Conservation (phyloP, 2,797 vertebrate species). For the Discoglossus pictus region DNA sequence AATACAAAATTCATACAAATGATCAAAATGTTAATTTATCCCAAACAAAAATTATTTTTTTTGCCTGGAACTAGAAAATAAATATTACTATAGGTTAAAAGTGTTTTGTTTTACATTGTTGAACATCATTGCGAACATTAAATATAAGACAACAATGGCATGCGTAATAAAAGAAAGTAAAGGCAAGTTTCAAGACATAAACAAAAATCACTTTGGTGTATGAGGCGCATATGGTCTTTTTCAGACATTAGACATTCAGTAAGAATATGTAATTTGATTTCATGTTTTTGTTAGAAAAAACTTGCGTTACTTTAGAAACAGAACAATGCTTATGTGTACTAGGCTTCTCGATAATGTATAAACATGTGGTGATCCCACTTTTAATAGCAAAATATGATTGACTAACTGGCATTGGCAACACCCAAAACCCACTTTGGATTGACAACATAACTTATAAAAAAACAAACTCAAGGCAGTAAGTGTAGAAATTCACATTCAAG, state of each 20-base stretch:
- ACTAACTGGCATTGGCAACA: constrained; percentile 31
- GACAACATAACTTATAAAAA: constrained; percentile 50
- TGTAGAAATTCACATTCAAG: constrained; percentile 50
- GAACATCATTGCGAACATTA: constrained; percentile 36
- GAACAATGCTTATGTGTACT: constrained; percentile 47
- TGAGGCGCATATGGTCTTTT: constrained; percentile 44
- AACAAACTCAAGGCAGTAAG: constrained; percentile 54
- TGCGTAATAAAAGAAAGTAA: constrained; percentile 34
- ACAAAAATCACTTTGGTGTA: constrained; percentile 38
- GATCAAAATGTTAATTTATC: too few relatives aligned
- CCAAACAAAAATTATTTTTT: too few relatives aligned
- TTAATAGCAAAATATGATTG: constrained; percentile 37
- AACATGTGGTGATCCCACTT: constrained; percentile 39
- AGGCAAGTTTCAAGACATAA: constrained; percentile 45
- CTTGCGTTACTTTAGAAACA: constrained; percentile 41
- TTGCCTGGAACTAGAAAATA: too few relatives aligned
- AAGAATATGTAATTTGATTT: constrained; percentile 30
- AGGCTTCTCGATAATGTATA: constrained; percentile 36
- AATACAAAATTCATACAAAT: too few relatives aligned
- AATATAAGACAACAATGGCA: constrained; percentile 39
- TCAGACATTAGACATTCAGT: constrained; percentile 33
- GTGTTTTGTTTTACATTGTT: constrained; percentile 29
- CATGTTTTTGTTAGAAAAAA: constrained; percentile 43
- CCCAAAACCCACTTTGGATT: constrained; percentile 29
- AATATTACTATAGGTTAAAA: too few relatives aligned